Evolutionary conservation across 2,888 invertebrate species (phyloP), one percentile per base, ranked within the genome.

Genomic region (Smittia aterrima): DNA sequence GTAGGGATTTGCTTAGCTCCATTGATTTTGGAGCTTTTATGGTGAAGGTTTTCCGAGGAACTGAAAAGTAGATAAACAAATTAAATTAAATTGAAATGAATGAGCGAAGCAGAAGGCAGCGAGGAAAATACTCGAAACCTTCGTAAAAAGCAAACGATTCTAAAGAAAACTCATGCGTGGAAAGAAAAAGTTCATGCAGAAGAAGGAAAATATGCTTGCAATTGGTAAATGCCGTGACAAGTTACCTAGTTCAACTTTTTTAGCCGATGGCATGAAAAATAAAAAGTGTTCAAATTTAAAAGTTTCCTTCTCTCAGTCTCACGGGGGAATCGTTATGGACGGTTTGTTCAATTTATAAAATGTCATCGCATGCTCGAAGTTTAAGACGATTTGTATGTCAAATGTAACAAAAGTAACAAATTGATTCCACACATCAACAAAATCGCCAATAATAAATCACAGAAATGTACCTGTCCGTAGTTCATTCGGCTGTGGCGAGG

Each of bases 371-470:
- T 70, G 68, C 68, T 70, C 41, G 67, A 16, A 38, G n/a, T 40
- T 68, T 18, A 32, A 58, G 13, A 72, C 32, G 72, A 22, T 25
- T 58, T 40, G 22, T 62, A 72, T 9, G 47, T 27, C 16, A 74
- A 66, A 74, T 74, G 74, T 58, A 74, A 74, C 20, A 74, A 47
- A n/a, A 41, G 83, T 77, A 83, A 79, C 75, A 83, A 78, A 78
- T 83, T 83, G 79, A 83, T 83, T 75, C 82, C 80, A 79, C 83
- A 81, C 77, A 83, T 80, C 77, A 82, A 79, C 77, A 82, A 77
- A 78, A 83, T 79, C 78, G 82, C 82, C 78, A 83, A 79, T 77
- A 83, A 78, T 78, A 82, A 80, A 81, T 83, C 83, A 80, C 82
- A 83, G 81, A 81, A 81, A 78, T 81, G 79, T 83, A 83, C 83